Evolutionary conservation across 2,113 vertebrate genomes (phyloP).

Genomic region (Oreochromis tanganicae): DNA sequence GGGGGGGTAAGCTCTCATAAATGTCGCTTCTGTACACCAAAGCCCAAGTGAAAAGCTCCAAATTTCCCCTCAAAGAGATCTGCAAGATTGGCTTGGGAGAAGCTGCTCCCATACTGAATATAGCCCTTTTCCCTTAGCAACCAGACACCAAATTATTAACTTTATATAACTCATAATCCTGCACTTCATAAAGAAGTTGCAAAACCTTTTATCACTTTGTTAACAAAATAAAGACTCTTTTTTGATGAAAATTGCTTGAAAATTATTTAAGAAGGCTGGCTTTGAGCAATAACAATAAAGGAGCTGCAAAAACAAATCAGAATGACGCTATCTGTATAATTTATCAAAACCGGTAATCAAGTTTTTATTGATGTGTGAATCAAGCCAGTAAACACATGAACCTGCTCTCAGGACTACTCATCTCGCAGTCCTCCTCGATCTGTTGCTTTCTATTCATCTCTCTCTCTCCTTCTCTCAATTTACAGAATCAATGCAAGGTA

Average conservation of each 20-base stretch:
- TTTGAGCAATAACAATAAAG: background rate
- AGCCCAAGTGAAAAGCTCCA: constrained; percentile 14
- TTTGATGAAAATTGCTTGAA: background rate
- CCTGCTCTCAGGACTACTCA: background rate
- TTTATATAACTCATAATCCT: background rate
- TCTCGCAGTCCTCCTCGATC: constrained; percentile 6
- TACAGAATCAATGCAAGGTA: constrained; percentile 60
- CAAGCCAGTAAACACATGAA: constrained; percentile 3
- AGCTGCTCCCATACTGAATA: constrained; percentile 44
- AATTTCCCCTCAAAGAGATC: constrained; percentile 55
- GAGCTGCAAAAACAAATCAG: background rate
- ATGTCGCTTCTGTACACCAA: constrained; percentile 23
- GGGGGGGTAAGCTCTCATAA: constrained; percentile 26
- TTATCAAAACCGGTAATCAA: constrained; percentile 5
- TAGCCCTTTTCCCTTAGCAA: constrained; percentile 9
- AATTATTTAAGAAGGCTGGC: background rate
- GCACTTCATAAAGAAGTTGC: background rate
- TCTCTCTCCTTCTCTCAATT: constrained; percentile 28
- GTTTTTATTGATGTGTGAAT: constrained; percentile 34
- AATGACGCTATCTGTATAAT: background rate
- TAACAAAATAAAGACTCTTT: background rate
- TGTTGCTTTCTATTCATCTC: background rate
- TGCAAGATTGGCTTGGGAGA: constrained; percentile 43
- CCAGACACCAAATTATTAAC: constrained; percentile 24
- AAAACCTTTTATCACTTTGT: background rate